Evolutionary conservation across 2,113 vertebrate genomes (phyloP).

Genomic region (Sprattus sprattus): DNA sequence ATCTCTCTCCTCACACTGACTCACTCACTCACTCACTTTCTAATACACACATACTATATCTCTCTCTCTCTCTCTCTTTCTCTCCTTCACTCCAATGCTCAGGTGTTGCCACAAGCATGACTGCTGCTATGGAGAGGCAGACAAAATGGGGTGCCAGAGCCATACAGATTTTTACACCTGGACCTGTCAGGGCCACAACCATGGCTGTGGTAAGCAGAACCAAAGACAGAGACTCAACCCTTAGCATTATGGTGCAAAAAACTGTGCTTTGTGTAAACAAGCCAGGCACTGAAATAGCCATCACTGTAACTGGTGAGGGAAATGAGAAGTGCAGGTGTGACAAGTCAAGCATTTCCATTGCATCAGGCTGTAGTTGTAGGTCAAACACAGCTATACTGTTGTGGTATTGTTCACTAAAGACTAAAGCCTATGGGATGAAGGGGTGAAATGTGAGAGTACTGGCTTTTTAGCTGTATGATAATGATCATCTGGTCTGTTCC

Average conservation of each 20-base stretch:
- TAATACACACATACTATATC: too few relatives aligned
- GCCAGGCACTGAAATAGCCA: too few relatives aligned
- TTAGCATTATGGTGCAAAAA: too few relatives aligned
- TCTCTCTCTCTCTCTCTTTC: background rate
- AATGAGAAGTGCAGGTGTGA: too few relatives aligned
- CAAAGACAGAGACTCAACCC: background rate
- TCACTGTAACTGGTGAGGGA: too few relatives aligned
- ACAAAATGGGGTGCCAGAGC: conserved; percentile 38
- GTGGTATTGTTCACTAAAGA: too few relatives aligned
- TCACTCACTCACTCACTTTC: background rate
- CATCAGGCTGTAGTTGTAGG: too few relatives aligned
- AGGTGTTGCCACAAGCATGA: conserved; percentile 56
- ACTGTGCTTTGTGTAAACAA: too few relatives aligned
- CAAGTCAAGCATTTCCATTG: too few relatives aligned
- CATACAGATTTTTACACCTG: conserved; percentile 40
- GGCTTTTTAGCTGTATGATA: background rate
- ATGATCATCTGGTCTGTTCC: background rate
- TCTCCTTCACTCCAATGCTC: background rate
- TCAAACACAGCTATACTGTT: background rate
- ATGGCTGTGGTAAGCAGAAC: conserved; percentile 46
- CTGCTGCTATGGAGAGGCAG: conserved; percentile 51
- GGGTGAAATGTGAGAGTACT: background rate
- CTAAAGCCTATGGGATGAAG: background rate
- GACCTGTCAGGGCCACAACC: conserved; percentile 32
- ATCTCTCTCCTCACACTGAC: too few relatives aligned